These are phyloP conservation scores for Zaprionus tsacasi DNA, from an alignment of 1,140 invertebrate species.

Conservation along the genomic window DNA sequence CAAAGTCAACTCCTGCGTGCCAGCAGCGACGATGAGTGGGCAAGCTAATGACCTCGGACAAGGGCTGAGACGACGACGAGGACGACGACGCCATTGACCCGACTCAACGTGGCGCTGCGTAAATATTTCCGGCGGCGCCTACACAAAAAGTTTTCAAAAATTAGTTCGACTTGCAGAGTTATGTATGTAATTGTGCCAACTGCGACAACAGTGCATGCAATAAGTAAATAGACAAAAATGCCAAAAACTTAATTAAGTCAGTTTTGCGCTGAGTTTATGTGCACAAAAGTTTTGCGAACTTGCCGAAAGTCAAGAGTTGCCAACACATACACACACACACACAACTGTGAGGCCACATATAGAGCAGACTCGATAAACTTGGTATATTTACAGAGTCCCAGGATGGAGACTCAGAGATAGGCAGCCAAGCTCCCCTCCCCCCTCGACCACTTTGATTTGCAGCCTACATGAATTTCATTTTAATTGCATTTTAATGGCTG, in stretches of 20 bases:
- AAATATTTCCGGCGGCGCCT: neutral
- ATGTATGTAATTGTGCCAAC: neutral
- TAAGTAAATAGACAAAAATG: conserved; percentile 6
- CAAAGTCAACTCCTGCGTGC: conserved; percentile 26
- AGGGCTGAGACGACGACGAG: neutral
- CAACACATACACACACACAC: conserved; percentile 2
- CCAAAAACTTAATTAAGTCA: conserved; percentile 17
- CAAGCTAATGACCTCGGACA: conserved; percentile 45
- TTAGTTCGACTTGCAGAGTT: neutral
- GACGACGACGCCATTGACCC: neutral
- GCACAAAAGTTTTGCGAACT: conserved; percentile 14
- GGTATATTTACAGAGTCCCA: conserved; percentile 12
- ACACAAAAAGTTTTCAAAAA: no score
- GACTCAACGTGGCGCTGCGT: neutral
- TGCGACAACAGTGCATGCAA: neutral
- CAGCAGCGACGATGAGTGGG: neutral
- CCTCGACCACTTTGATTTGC: neutral
- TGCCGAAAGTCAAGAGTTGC: conserved; percentile 26
- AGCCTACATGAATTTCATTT: conserved; percentile 38
- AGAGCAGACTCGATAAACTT: neutral
- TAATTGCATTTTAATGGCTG: conserved; percentile 43
- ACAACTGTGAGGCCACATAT: neutral
- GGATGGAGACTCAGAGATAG: neutral
- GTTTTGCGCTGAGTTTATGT: conserved; percentile 12
- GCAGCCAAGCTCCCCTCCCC: neutral